Conservation (phyloP, 2,888 invertebrate species). For the Lathronympha strigana region DNA sequence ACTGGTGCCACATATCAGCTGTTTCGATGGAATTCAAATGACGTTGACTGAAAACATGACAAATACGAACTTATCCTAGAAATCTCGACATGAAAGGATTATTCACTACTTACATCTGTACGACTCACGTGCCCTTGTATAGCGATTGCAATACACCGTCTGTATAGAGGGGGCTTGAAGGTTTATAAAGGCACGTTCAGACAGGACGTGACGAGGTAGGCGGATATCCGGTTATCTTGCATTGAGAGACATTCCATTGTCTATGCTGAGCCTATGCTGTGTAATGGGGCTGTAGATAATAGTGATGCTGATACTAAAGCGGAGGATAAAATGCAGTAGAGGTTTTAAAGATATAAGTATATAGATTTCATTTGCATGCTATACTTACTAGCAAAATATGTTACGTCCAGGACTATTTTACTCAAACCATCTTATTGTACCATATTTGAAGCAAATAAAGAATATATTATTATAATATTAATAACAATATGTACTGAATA, state of each 20-base stretch:
- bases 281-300: not conserved
- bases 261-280: slow-evolving; percentile 2
- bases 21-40: no score
- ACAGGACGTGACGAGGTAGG: slow-evolving; percentile 30
- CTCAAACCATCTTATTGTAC: no score
- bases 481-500: no score
- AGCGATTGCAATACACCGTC: slow-evolving; percentile 30
- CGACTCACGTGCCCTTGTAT: not conserved
- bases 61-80: no score
- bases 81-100: no score
- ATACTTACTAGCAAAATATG: no score
- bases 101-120: not conserved
- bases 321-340: not conserved
- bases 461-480: no score
- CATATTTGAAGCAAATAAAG: no score
- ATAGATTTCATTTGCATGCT: no score
- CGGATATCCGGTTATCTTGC: slow-evolving; percentile 38
- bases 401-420: no score
- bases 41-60: no score
- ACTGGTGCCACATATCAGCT: no score
- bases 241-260: slow-evolving; percentile 19
- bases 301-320: not conserved
- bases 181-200: slow-evolving; percentile 19
- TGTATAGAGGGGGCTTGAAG: slow-evolving; percentile 17
- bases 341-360: not conserved